Evolutionary conservation across 1,140 invertebrate species (phyloP).

Genomic region (Zophobas morio): DNA sequence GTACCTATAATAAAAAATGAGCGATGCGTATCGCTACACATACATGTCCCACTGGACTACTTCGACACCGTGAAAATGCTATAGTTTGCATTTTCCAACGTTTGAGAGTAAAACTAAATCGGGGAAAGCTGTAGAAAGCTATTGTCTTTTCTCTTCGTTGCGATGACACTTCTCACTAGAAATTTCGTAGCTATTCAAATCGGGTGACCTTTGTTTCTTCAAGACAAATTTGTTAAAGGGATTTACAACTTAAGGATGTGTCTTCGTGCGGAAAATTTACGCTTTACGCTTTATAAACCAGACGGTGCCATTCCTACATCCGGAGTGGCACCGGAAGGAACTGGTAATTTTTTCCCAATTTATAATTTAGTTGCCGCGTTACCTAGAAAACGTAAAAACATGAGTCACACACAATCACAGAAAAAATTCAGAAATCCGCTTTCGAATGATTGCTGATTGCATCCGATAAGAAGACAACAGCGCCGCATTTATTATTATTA

Average conservation of each 20-base stretch:
- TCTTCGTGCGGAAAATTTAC: conserved; percentile 37
- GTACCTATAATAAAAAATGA: conserved; percentile 18
- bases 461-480: no score
- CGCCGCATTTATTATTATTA: no score
- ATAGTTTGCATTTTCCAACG: conserved; percentile 43
- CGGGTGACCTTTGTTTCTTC: conserved; percentile 11
- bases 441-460: background rate
- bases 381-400: no score
- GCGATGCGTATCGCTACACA: conserved; percentile 22
- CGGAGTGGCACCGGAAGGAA: conserved; percentile 42
- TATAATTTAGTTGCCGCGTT: no score
- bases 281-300: conserved; percentile 38
- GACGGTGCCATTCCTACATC: conserved; percentile 43
- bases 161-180: conserved; percentile 8
- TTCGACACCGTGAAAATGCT: conserved; percentile 4
- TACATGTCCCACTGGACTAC: conserved; percentile 13
- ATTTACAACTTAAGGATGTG: background rate
- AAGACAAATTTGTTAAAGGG: conserved; percentile 22
- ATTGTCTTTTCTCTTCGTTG: background rate
- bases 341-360: conserved; percentile 12
- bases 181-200: conserved; percentile 18
- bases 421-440: conserved; percentile 14
- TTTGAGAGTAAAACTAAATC: conserved; percentile 29
- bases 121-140: conserved; percentile 45
- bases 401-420: no score